Base-by-base conservation (phyloP, 2,797 vertebrate genomes). In the Sebastes melanostomus region DNA sequence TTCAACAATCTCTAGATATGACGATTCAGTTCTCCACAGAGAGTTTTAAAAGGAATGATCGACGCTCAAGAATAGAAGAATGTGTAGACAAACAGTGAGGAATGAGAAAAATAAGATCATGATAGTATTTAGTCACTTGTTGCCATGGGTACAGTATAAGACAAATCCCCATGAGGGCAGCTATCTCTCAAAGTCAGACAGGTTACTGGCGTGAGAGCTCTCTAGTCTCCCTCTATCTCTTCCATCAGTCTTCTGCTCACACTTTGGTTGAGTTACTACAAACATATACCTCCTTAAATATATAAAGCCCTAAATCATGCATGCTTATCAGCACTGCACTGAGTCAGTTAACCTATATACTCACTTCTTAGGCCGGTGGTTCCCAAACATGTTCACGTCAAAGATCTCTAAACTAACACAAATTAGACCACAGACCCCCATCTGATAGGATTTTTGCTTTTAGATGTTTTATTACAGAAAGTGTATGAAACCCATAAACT, bases 281-380 rank as follows among this genome's bases (percentile, higher is more conserved):
- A 92, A 90, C 89, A 50, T 83, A 71, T 50, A 18, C 78, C 84
- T 80, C 74, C 82, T 71, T 90, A 91, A 86, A 86, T 79, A 89
- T 87, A 72, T 83, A 32, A 83, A 88, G 75, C 52, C 8, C 50
- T 59, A 65, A 89, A 84, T 88, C 83, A 70, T 80, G 67, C 82
- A 82, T 92, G 16, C 81, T 91, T 90, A 93, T 93, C 88, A 78
- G 87, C 59, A 5, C 18, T 73, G 27, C 58, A 52, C 81, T 66
- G 13, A 62, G 38, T 73, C 82, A 73, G 69, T 52, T 67, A 55
- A 67, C 72, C 83, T 54, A 54, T 59, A 6, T 30, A 2, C 18
- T n/a, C 30, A 66, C 72, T 42, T 70, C 16, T 36, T 13, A 36
- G 32, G 29, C 20, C 4, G n/a, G 46, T 50, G 46, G 18, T 50